phyloP scores from a whole-genome alignment of 1,140 invertebrate genomes.

The Dryas iulia region DNA sequence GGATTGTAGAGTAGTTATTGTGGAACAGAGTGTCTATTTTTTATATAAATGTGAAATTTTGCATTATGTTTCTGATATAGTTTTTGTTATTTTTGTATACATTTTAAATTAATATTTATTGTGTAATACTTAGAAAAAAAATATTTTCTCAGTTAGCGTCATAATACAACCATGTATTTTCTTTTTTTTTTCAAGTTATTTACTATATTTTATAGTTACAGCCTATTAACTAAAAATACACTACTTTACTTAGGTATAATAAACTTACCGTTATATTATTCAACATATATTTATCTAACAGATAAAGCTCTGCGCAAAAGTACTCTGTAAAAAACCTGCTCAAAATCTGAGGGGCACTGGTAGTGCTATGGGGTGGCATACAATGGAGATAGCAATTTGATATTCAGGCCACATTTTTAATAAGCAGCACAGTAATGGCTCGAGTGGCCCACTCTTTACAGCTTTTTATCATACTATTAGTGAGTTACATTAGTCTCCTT shows the following conservation, averaged over 20 bases:
- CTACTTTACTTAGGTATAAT: no score
- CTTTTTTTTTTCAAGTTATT: no score
- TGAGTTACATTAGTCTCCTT: slow-evolving; percentile 30
- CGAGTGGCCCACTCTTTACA: slow-evolving; percentile 64
- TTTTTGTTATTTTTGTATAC: background rate
- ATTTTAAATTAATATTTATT: no score
- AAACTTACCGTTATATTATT: background rate
- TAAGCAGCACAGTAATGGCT: slow-evolving; percentile 66
- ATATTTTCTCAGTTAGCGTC: no score
- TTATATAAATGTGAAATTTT: background rate
- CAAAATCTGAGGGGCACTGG: slow-evolving; percentile 51
- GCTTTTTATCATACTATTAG: slow-evolving; percentile 65
- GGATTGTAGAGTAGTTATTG: slow-evolving; percentile 32
- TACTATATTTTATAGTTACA: no score
- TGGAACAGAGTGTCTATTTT: background rate
- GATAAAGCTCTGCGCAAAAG: background rate
- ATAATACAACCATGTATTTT: no score
- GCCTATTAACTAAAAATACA: no score
- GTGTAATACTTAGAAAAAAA: no score
- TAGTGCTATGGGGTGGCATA: slow-evolving; percentile 53
- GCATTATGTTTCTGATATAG: background rate
- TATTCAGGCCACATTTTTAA: slow-evolving; percentile 81
- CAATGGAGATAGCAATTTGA: slow-evolving; percentile 80
- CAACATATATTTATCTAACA: background rate
- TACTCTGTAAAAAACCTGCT: slow-evolving; percentile 40